Base-by-base conservation (phyloP, 2,113 vertebrate species). In the Zosterops pallidus region DNA sequence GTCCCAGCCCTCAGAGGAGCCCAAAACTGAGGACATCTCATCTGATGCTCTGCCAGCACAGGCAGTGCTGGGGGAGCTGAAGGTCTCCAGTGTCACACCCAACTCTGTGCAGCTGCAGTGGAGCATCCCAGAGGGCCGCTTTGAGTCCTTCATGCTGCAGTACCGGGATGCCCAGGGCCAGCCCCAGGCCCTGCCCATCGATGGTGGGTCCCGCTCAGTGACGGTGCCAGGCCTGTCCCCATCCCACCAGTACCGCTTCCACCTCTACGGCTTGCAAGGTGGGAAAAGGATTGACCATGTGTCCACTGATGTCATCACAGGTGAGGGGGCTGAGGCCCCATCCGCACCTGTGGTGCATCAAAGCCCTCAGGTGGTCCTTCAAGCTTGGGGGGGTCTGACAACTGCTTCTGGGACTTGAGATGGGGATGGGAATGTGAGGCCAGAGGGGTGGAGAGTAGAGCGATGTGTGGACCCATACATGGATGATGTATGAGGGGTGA, bases 71-170 rank as follows among this genome's bases (percentile, higher is more conserved):
- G 55, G 35, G 1, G 55, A 82, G 23, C 55, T 82, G 29, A 60
- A 2, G 17, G 39, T 65, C 62, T 55, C 62, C 49, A 53, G 25
- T 8, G 2, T 60, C 55, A 35, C 46, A 8, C 31, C 67, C 1
- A 4, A 23, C 9, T 82, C 94, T 0, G 2, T 84, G 16, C 49
- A 69, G 33, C 35, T 95, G 49, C 39, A 90, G 29, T 98, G 97
- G 98, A 96, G 70, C 0, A 77, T 98, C 60, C 89, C 18, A 0
- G 33, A 67, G 75, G 89, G 97, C 33, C 29, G 69, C 75, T 98
- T 98, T 3, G 84, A 97, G 84, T 97, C 97, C 53, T 98, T 98
- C 26, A 16, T 15, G 6, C 77, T 94, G 78, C 92, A 94, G 78
- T 94, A 79, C 72, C 37, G 0, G 33, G 92, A 94, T 28, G 67